Evolutionary conservation across 2,888 invertebrate species (phyloP).

Genomic region (Hirtodrosophila trivittata): DNA sequence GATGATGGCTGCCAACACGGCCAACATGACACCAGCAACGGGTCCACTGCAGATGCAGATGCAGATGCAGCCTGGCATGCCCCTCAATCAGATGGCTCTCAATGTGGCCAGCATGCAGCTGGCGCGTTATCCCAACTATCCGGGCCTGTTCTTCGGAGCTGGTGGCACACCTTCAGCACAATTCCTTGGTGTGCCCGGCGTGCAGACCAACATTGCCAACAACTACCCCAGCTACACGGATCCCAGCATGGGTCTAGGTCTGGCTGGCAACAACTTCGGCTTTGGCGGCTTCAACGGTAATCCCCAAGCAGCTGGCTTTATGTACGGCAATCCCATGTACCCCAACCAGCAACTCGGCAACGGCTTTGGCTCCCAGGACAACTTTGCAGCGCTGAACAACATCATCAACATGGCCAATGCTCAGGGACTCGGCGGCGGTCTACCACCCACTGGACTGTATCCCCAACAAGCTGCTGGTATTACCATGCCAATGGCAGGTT

Average conservation of each 20-base stretch:
- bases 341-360: constrained; percentile 42
- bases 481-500: constrained; percentile 27
- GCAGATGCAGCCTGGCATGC: constrained; percentile 21
- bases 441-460: constrained; percentile 34
- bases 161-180: constrained; percentile 19
- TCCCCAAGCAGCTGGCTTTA: constrained; percentile 29
- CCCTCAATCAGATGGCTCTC: constrained; percentile 50
- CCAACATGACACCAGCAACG: constrained; percentile 49
- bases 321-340: constrained; percentile 49
- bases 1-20: constrained; percentile 47
- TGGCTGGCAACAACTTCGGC: neutral
- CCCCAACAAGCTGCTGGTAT: constrained; percentile 14
- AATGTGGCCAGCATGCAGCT: constrained; percentile 46
- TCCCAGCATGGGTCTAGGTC: constrained; percentile 33
- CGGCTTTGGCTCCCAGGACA: constrained; percentile 55
- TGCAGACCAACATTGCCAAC: constrained; percentile 52
- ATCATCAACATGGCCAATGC: constrained; percentile 59
- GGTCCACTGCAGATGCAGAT: constrained; percentile 28
- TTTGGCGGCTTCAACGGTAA: constrained; percentile 20
- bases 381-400: constrained; percentile 49
- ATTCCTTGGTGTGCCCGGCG: constrained; percentile 39
- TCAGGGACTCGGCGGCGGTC: constrained; percentile 46
- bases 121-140: constrained; percentile 58
- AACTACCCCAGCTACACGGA: constrained; percentile 47
- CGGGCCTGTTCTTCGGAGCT: constrained; percentile 38